These are phyloP conservation scores for Tympanoctomys barrerae DNA, from an alignment of 2,797 vertebrate genomes.

Conservation along the genomic window DNA sequence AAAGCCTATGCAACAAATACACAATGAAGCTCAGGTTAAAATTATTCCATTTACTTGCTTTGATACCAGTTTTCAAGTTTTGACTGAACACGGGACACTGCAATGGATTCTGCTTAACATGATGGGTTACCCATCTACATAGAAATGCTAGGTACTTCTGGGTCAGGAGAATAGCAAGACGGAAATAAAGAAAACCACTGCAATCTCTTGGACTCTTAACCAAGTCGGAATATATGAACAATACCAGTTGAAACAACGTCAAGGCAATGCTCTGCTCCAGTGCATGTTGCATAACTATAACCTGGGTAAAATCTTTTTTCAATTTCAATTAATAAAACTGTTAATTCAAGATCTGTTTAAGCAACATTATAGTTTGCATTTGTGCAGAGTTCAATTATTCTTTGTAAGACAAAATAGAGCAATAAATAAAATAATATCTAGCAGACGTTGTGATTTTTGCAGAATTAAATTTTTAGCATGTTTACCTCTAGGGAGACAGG, in stretches of 20 bases:
- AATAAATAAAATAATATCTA: not conserved
- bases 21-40: not conserved
- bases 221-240: not conserved
- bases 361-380: not conserved
- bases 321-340: constrained; percentile 43
- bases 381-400: not conserved
- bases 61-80: not conserved
- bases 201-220: not conserved
- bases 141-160: not conserved
- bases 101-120: not conserved
- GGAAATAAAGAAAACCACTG: not conserved
- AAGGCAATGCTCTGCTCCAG: not conserved
- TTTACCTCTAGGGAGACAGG: not conserved
- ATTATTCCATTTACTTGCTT: not conserved
- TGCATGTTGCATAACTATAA: not conserved
- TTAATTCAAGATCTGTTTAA: constrained; percentile 5
- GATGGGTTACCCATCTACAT: not conserved
- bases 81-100: not conserved
- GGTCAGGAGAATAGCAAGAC: not conserved
- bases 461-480: constrained; percentile 63
- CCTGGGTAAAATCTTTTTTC: not conserved
- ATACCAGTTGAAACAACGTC: not conserved
- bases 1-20: constrained; percentile 2
- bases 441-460: not conserved
- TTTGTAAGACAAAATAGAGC: constrained; percentile 20